Conservation (phyloP, 2,113 vertebrate genomes). For the Orcinus orca region DNA sequence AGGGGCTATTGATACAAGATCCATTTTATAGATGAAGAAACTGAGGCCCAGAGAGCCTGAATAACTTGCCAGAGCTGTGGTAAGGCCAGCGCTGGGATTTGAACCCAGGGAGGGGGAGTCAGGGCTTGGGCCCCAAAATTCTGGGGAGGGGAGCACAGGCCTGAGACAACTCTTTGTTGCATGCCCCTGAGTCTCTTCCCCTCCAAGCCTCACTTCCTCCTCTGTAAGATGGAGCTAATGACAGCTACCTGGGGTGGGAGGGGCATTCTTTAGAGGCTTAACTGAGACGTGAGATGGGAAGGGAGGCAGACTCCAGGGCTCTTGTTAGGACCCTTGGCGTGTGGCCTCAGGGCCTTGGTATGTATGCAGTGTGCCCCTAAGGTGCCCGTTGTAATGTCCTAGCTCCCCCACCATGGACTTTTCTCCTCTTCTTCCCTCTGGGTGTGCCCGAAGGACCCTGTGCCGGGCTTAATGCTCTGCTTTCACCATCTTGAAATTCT, state of each 20-base stretch:
- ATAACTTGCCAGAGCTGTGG: neutral
- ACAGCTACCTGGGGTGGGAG: neutral
- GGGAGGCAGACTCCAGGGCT: neutral
- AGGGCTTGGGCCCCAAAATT: neutral
- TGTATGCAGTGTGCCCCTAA: fast-evolving
- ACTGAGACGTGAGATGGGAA: neutral
- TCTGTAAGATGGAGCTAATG: neutral
- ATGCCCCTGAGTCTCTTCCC: neutral
- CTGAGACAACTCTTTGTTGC: neutral
- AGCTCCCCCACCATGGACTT: fast-evolving
- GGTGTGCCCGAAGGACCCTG: no score
- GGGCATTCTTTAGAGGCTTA: neutral
- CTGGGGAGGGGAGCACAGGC: neutral
- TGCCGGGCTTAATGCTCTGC: neutral
- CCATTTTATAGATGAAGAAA: neutral
- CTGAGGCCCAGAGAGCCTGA: neutral
- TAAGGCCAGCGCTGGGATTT: neutral
- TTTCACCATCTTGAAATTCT: neutral
- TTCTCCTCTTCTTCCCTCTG: no score
- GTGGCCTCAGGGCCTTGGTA: neutral
- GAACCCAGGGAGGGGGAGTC: neutral
- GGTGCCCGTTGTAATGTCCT: fast-evolving
- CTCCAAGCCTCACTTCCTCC: neutral
- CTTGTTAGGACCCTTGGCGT: neutral
- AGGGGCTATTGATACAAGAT: neutral